phyloP scores from a whole-genome alignment of 2,888 invertebrate genomes.

The Dicycla oo region DNA sequence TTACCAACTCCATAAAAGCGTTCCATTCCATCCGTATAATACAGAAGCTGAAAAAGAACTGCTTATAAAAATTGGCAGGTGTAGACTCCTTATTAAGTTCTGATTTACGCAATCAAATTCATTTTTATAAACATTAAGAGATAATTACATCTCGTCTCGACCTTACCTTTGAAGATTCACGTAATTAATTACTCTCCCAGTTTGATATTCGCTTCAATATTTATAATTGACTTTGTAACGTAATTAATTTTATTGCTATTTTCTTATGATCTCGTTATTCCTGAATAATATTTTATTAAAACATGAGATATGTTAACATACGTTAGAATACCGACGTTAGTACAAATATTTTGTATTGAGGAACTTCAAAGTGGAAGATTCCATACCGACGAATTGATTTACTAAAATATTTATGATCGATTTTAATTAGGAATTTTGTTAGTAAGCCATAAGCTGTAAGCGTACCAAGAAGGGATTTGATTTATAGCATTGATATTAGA shows the following conservation, averaged over 20 bases:
- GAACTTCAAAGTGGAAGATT: constrained; percentile 33
- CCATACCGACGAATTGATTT: constrained; percentile 7
- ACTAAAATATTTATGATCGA: constrained; percentile 15
- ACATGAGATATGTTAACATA: constrained; percentile 28
- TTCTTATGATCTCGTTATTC: constrained; percentile 58
- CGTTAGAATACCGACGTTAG: constrained; percentile 12
- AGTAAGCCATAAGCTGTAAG: constrained; percentile 3
- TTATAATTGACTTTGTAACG: constrained; percentile 66
- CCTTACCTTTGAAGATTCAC: constrained; percentile 75
- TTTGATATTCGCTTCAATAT: constrained; percentile 69
- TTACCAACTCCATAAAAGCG: constrained; percentile 6
- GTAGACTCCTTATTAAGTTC: constrained; percentile 14
- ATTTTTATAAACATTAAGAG: constrained; percentile 68
- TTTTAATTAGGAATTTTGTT: constrained; percentile 26
- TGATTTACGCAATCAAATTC: constrained; percentile 59
- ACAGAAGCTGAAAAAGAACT: background rate
- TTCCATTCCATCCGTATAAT: background rate
- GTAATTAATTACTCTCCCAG: constrained; percentile 73
- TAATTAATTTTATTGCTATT: constrained; percentile 66
- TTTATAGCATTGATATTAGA: background rate
- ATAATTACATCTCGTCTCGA: constrained; percentile 68
- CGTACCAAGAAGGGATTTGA: background rate
- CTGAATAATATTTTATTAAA: constrained; percentile 53
- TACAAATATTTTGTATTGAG: constrained; percentile 28
- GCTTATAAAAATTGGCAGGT: background rate